Conservation (phyloP, 2,888 invertebrate genomes). For the Dasysyrphus tricinctus region DNA sequence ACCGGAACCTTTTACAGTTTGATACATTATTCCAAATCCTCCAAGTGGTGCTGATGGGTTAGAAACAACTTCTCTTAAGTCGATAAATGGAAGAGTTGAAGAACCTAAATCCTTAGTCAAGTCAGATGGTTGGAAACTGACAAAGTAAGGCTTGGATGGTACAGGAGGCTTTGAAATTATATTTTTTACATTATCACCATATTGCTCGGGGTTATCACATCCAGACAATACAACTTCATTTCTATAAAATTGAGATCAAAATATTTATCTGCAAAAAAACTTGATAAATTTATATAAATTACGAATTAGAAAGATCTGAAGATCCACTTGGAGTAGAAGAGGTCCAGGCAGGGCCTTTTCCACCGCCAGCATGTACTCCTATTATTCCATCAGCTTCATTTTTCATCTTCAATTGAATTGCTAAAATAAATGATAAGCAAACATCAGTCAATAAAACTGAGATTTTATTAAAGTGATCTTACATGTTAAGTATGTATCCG, state of each 20-base stretch:
- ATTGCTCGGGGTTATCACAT: background rate
- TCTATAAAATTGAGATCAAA: background rate
- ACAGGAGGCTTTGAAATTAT: background rate
- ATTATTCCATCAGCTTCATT: background rate
- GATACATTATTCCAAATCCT: background rate
- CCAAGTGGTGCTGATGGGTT: background rate
- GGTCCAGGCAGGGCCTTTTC: background rate
- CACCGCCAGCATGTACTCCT: background rate
- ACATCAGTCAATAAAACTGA: background rate
- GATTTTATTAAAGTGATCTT: background rate
- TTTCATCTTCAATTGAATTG: background rate
- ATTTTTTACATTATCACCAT: background rate
- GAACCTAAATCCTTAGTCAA: conserved; percentile 4
- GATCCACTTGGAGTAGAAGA: background rate
- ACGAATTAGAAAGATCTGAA: background rate
- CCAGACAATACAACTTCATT: background rate
- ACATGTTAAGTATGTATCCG: background rate
- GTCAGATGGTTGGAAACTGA: background rate
- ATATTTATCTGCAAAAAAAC: background rate
- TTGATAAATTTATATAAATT: background rate
- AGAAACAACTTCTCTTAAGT: background rate
- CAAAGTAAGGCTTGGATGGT: background rate
- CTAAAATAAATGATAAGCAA: background rate
- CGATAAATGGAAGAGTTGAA: background rate
- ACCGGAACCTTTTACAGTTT: background rate